Evolutionary conservation across 2,113 vertebrate genomes (phyloP).

Genomic region (Gyps fulvus): DNA sequence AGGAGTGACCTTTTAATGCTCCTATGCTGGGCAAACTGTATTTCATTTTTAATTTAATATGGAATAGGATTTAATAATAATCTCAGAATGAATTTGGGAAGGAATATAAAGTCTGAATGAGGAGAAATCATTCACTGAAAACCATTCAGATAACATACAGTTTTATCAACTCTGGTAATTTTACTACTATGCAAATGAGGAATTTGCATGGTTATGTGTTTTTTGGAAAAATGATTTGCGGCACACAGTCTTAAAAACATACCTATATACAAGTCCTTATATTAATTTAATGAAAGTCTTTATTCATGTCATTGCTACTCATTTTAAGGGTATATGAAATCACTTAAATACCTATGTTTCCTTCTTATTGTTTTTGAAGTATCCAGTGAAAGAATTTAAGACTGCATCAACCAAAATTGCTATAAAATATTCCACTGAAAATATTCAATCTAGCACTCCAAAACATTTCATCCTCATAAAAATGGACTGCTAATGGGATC

Average conservation of each 20-base stretch:
- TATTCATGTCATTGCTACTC: not conserved
- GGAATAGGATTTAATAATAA: slow-evolving; percentile 20
- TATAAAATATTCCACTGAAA: slow-evolving; percentile 1
- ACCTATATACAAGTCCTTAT: not conserved
- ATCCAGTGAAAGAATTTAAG: slow-evolving; percentile 21
- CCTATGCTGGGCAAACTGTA: not conserved
- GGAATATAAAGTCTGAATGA: slow-evolving; percentile 8
- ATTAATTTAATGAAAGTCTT: not conserved
- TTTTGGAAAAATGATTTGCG: not conserved
- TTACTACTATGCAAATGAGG: slow-evolving; percentile 13
- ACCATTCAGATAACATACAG: not conserved
- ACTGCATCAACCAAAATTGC: not conserved
- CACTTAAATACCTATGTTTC: not conserved
- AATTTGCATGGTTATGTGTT: not conserved
- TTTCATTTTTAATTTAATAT: slow-evolving; percentile 43
- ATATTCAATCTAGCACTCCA: slow-evolving; percentile 3
- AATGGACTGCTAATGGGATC: slow-evolving; percentile 30
- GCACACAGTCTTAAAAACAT: not conserved
- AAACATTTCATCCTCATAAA: slow-evolving; percentile 42
- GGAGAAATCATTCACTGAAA: slow-evolving; percentile 14
- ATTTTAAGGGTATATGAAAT: not conserved
- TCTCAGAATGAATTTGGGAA: slow-evolving; percentile 17
- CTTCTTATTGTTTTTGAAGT: not conserved
- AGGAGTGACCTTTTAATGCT: slow-evolving; percentile 17
- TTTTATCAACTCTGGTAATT: slow-evolving; percentile 35